Conservation (phyloP, 2,797 vertebrate genomes). For the Lepus townsendii region DNA sequence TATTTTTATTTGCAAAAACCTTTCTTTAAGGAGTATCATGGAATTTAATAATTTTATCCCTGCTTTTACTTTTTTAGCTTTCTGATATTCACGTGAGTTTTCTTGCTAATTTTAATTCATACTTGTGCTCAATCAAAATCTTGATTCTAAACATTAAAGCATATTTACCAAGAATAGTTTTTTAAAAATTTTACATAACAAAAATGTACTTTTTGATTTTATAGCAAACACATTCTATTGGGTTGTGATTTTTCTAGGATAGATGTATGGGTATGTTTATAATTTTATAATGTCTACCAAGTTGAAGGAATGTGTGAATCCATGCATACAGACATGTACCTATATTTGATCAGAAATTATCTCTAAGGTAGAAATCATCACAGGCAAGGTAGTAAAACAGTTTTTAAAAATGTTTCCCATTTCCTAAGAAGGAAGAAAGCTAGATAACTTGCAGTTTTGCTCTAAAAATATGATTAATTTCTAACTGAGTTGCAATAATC, state of each 20-base stretch:
- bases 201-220: slow-evolving; percentile 63
- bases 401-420: not conserved
- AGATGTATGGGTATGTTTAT: not conserved
- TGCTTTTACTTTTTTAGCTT: not conserved
- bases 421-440: slow-evolving; percentile 3
- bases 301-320: not conserved
- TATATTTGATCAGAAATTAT: not conserved
- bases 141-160: slow-evolving; percentile 62
- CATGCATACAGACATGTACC: fast-evolving
- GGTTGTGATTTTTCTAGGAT: not conserved
- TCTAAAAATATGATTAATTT: slow-evolving; percentile 60
- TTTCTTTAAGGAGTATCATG: slow-evolving; percentile 10
- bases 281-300: not conserved
- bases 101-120: not conserved
- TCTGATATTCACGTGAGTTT: not conserved
- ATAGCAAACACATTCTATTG: slow-evolving; percentile 76
- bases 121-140: slow-evolving; percentile 11
- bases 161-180: slow-evolving; percentile 75
- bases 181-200: slow-evolving; percentile 71
- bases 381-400: not conserved
- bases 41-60: slow-evolving; percentile 35
- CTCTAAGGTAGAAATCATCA: not conserved
- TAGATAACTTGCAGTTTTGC: slow-evolving; percentile 22
- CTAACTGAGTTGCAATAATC: not conserved
- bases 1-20: slow-evolving; percentile 1